These are phyloP conservation scores for Decapterus maruadsi DNA, from an alignment of 2,797 vertebrate genomes.

Conservation along the genomic window DNA sequence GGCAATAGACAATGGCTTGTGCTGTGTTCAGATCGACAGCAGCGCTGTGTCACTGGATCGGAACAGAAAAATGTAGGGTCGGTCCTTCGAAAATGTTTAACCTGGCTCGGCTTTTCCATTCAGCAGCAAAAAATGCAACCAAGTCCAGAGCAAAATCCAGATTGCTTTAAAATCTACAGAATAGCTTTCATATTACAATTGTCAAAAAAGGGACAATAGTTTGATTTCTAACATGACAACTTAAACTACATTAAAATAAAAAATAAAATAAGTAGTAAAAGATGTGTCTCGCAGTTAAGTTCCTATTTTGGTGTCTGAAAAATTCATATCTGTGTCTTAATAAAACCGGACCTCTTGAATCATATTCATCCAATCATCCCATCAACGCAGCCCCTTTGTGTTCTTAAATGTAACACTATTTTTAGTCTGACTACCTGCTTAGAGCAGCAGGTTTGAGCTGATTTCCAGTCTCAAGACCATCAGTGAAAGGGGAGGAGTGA, in stretches of 20 bases:
- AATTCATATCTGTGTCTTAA: neutral
- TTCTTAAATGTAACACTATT: conserved; percentile 24
- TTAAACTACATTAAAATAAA: neutral
- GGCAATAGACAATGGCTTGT: neutral
- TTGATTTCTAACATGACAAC: neutral
- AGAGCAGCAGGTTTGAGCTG: conserved; percentile 26
- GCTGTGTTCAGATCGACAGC: neutral
- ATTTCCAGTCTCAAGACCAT: conserved; percentile 29
- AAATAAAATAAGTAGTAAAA: neutral
- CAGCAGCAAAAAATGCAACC: neutral
- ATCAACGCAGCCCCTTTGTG: neutral
- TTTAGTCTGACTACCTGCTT: conserved; percentile 41
- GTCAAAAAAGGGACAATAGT: neutral
- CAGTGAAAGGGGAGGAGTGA: neutral
- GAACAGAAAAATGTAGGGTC: neutral
- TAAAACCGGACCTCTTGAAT: conserved; percentile 8
- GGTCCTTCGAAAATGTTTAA: neutral
- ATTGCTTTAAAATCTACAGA: neutral
- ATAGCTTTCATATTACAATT: neutral
- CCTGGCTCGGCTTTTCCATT: neutral
- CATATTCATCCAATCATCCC: conserved; percentile 22
- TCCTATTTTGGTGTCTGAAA: neutral
- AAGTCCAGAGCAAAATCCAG: conserved; percentile 1
- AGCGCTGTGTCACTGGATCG: conserved; percentile 1
- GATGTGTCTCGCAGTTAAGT: neutral